A percentile compares a stretch with the other conserved stretches of the same genome.
These are phyloP conservation scores for Miltochrista miniata DNA, from an alignment of 2,888 invertebrate species.

Conservation along the genomic window DNA sequence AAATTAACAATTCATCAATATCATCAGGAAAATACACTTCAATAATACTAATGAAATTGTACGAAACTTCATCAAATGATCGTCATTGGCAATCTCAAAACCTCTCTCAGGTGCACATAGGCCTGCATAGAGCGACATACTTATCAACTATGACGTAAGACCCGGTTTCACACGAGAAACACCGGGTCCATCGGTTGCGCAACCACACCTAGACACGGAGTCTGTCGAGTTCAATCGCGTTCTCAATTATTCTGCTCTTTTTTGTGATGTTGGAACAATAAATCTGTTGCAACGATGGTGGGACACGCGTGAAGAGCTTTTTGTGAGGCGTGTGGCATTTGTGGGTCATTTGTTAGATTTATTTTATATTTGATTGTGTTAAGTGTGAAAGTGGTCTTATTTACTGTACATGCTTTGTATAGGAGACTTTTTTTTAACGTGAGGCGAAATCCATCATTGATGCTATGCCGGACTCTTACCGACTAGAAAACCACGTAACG, in stretches of 20 bases:
- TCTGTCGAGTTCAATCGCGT: slow-evolving; percentile 10
- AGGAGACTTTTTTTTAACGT: neutral
- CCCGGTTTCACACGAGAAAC: slow-evolving; percentile 36
- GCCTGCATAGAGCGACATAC: slow-evolving; percentile 14
- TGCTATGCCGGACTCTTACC: too few species aligned
- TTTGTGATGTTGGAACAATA: slow-evolving; percentile 5
- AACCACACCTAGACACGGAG: slow-evolving; percentile 12
- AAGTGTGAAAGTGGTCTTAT: neutral
- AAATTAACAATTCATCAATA: too few species aligned
- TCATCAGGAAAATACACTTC: too few species aligned
- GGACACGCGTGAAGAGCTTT: slow-evolving; percentile 1
- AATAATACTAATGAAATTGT: too few species aligned
- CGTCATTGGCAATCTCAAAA: too few species aligned
- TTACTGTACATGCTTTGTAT: too few species aligned
- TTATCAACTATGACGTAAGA: slow-evolving; percentile 29
- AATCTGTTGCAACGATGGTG: slow-evolving; percentile 8
- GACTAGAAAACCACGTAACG: too few species aligned
- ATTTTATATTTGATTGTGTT: slow-evolving; percentile 4
- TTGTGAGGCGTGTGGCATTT: slow-evolving; percentile 1
- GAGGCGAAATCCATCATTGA: too few species aligned
- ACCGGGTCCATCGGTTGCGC: slow-evolving; percentile 23
- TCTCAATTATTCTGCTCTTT: slow-evolving; percentile 7
- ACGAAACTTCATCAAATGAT: too few species aligned
- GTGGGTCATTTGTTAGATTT: slow-evolving; percentile 1
- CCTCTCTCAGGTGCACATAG: too few species aligned